These are phyloP conservation scores for Galbula dea DNA, from an alignment of 2,113 vertebrate species.

Conservation along the genomic window DNA sequence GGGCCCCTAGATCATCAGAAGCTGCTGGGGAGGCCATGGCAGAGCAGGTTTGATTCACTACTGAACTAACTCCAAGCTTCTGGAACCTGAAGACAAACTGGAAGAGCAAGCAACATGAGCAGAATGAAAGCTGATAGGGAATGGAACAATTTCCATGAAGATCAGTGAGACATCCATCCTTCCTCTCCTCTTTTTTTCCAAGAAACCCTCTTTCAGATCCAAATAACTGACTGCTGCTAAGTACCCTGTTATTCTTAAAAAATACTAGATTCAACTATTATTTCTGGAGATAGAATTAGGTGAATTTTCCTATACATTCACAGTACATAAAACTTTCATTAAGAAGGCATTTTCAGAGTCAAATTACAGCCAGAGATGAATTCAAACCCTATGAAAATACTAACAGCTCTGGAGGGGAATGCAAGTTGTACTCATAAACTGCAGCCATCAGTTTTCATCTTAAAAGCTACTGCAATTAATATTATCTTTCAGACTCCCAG, in stretches of 20 bases:
- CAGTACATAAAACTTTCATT: neutral
- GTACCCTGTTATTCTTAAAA: neutral
- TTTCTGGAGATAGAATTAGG: neutral
- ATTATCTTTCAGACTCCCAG: neutral
- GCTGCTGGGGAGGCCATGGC: neutral
- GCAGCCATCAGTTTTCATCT: neutral
- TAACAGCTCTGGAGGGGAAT: neutral
- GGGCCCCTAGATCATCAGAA: neutral
- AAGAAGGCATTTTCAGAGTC: neutral
- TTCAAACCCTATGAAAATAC: neutral
- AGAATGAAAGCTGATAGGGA: neutral
- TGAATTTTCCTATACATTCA: neutral
- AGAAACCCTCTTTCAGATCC: neutral
- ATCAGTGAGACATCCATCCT: neutral
- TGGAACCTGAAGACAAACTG: neutral
- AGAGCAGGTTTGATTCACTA: neutral
- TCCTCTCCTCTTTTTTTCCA: neutral
- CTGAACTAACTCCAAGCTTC: neutral
- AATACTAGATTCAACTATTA: neutral
- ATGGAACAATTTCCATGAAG: neutral
- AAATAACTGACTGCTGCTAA: neutral
- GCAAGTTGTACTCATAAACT: neutral
- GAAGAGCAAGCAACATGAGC: neutral
- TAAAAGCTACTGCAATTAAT: neutral
- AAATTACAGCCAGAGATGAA: neutral